Percentiles rank a stretch among this genome's conserved stretches.
Evolutionary conservation across 2,797 vertebrate genomes (phyloP).

Genomic region (Fistularia commersonii): DNA sequence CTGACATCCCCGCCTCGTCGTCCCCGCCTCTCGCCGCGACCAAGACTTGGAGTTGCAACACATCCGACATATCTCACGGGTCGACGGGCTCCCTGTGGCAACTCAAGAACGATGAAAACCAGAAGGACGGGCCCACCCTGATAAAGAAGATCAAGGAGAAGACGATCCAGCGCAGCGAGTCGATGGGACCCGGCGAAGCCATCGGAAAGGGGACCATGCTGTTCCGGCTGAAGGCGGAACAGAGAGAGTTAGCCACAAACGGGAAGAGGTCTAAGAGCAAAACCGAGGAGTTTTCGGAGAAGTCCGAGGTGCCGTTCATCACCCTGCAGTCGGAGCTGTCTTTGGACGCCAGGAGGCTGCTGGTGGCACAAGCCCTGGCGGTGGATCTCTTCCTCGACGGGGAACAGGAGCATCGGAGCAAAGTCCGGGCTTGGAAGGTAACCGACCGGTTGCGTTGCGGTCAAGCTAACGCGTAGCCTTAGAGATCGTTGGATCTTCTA

Average conservation of each 20-base stretch:
- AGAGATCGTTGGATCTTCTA: too few species aligned
- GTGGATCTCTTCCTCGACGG: conserved; percentile 80
- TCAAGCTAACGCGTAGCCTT: neutral
- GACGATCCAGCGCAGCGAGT: conserved; percentile 75
- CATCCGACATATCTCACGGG: conserved; percentile 46
- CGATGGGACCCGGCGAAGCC: conserved; percentile 55
- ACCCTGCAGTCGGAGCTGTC: conserved; percentile 83
- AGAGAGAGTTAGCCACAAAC: conserved; percentile 20
- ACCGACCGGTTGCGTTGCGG: neutral
- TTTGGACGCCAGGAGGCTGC: conserved; percentile 78
- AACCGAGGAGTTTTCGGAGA: conserved; percentile 55
- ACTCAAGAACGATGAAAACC: conserved; percentile 60
- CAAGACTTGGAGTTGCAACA: conserved; percentile 39
- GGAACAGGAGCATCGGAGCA: conserved; percentile 75
- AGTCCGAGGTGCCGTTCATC: conserved; percentile 76
- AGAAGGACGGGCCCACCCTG: conserved; percentile 46
- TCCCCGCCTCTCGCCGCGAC: neutral
- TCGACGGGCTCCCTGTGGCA: conserved; percentile 79
- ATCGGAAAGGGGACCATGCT: conserved; percentile 35
- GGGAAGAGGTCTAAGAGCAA: neutral
- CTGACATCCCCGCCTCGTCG: neutral
- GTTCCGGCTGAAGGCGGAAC: conserved; percentile 50
- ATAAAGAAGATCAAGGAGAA: conserved; percentile 60
- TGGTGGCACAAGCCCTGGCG: conserved; percentile 89
- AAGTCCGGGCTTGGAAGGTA: conserved; percentile 89